Base-by-base conservation (phyloP, 2,113 vertebrate genomes). In the Phocoena phocoena region DNA sequence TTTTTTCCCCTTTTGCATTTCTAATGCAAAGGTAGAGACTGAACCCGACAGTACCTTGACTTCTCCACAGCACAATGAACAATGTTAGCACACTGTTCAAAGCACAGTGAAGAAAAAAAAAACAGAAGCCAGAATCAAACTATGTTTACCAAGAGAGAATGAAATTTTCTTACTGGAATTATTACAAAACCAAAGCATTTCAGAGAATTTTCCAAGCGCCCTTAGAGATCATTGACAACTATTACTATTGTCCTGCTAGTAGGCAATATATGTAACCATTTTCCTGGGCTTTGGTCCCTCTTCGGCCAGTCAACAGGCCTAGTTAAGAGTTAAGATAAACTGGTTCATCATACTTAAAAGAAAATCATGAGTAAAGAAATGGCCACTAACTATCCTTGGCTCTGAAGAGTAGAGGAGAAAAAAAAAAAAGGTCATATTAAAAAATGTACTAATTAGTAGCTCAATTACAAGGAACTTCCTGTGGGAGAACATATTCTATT, bases 391-490 rank as follows among this genome's bases (percentile, higher is more conserved):
- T 44, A 79, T 81, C 53, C n/a, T 31, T 95, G 28, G 67, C 47
- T 91, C 50, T 90, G 44, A 93, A 89, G 8, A 90, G 68, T n/a
- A 95, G 12, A 95, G 81, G 67, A 88, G 41, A 12, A 44, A 21
- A 33, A 77, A 77, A 67, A 88, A 77, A 95, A 96, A 96, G 68
- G 97, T 87, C 93, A 92, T 93, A 97, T 97, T 97, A 55, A 41
- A 86, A 97, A 94, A 93, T 91, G 91, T 31, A 88, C 96, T 98
- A 98, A 98, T 98, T 97, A 98, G 98, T 96, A 98, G 98, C 96
- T 96, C 97, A 98, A 97, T 97, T 97, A 98, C 91, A 95, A 79
- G 74, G 71, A 96, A 87, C 97, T 93, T 96, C 97, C 97, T 87
- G 62, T 84, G 98, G 97, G 98, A 97, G 88, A 95, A 97, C 90